Base-by-base conservation (phyloP, 2,888 invertebrate species). In the Meloe dianella region DNA sequence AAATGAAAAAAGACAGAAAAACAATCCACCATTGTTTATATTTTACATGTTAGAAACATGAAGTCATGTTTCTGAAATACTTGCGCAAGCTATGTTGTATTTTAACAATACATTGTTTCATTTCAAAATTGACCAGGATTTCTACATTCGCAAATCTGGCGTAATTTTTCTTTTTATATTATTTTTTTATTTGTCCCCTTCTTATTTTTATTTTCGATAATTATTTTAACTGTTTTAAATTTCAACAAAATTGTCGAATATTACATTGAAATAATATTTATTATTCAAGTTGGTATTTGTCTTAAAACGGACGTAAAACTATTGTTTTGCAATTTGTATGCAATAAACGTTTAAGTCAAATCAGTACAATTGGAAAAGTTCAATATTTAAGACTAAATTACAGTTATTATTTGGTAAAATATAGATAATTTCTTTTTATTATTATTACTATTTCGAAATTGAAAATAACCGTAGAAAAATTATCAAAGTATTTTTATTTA, bases 241-340 rank as follows among this genome's bases (percentile, higher is more conserved):
- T 51, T 22, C 12, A 10, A 51, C 3, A 41, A 51, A 24, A 51
- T 12, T 51, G 51, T 51, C 12, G 51, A 51, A 51, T 24, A 51
- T 51, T 51, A 41, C 41, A 41, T 57, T 57, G 57, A 66, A 68
- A 66, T 63, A 70, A 66, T 65, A 61, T 64, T 71, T 71, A 72
- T 72, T 70, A 72, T 72, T 72, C 72, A 72, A 65, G 69, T 64
- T 67, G 66, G 69, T 65, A 65, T 64, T 70, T 65, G 61, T 67
- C 64, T 68, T 67, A 66, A 72, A 74, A 73, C 73, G 73, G 72
- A 71, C 73, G 68, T 71, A 64, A 51, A 72, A 67, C 73, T 71
- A 74, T 75, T 74, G 73, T 75, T 73, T 72, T 64, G 61, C 61
- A 66, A 72, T 73, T 75, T 74, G 71, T 75, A 75, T 75, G 73